Evolutionary conservation across 1,140 invertebrate species (phyloP), one percentile per base, ranked within the genome.

Genomic region (Sitophilus oryzae): DNA sequence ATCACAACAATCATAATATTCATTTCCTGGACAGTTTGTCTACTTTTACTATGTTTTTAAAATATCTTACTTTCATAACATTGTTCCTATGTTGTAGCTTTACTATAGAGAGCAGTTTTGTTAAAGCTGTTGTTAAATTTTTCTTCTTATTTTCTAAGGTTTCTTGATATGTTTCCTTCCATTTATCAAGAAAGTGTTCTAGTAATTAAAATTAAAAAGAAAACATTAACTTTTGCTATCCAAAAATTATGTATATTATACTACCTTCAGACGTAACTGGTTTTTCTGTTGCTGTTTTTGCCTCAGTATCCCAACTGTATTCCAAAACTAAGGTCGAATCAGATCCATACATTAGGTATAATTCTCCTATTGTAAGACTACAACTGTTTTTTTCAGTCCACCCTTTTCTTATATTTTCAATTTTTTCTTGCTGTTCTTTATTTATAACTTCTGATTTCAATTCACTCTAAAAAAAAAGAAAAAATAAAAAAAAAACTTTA

Each of bases 261-360:
- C 25, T 14, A 54, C 52, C 52, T 46, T 36, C 49, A 22, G 30
- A n/a, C 59, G 58, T 35, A 21, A 25, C 37, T 41, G 40, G 30
- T 41, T 58, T 53, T 22, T 37, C 25, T 64, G 41, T 69, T 60
- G 49, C 35, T 9, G 38, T 36, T 23, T 25, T 42, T 1, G 23
- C 19, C 30, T 49, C 36, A 1, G 15, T 71, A 3, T 82, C 79
- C 88, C 88, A 93, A 76, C 85, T 86, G 71, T 93, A 93, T 69
- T 93, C 88, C 37, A 93, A 71, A 56, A 82, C 77, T 16, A 93
- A 69, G 71, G 85, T 90, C 0, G 84, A 86, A 58, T 90, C 85
- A 45, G 79, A 78, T 9, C 90, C 90, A 73, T 90, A 84, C 85
- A 93, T 91, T 53, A 94, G 75, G 75, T 91, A 93, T n/a, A 95